Base-by-base conservation (phyloP, 2,888 invertebrate genomes). In the Cremastinae sp. region DNA sequence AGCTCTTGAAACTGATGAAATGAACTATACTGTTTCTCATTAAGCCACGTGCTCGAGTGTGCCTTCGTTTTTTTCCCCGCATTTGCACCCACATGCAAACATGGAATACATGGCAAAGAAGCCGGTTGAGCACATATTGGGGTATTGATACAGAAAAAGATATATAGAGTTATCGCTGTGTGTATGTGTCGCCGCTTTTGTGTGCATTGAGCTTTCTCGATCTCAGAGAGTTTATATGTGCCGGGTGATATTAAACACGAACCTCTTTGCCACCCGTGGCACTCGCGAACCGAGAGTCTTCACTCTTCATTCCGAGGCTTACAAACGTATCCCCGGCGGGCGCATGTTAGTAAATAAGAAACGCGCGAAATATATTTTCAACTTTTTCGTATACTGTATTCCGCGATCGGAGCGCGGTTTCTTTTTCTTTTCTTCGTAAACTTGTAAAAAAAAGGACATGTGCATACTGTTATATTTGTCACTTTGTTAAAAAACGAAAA, bases 161-260 rank as follows among this genome's bases (percentile, higher is more conserved):
- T 56, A 70, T 45, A 51, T 54, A 53, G 51, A 56, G 38, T 68
- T 56, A 54, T 73, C 64, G 43, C 59, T 80, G 80, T 82, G 81
- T 80, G 80, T 80, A 59, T 81, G n/a, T n/a, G n/a, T n/a, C n/a
- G n/a, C n/a, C n/a, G n/a, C n/a, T n/a, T n/a, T n/a, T n/a, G 81
- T 82, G 82, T 81, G 81, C 81, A 80, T 80, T 51, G 28, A 80
- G 70, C 79, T 80, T 81, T 78, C 79, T 80, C 78, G 81, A 80
- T 81, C 80, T 77, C 74, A 66, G 74, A 69, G 64, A 79, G 81
- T 81, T 28, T 85, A 85, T 85, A 85, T 84, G 83, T 82, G 80
- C 79, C 79, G 81, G 75, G 77, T 78, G 80, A 74, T 74, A 68
- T 69, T 51, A 62, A 58, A 72, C 62, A 74, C 69, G 59, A 72